These are phyloP conservation scores for Epinotia demarniana DNA, from an alignment of 2,888 invertebrate genomes.

Conservation along the genomic window DNA sequence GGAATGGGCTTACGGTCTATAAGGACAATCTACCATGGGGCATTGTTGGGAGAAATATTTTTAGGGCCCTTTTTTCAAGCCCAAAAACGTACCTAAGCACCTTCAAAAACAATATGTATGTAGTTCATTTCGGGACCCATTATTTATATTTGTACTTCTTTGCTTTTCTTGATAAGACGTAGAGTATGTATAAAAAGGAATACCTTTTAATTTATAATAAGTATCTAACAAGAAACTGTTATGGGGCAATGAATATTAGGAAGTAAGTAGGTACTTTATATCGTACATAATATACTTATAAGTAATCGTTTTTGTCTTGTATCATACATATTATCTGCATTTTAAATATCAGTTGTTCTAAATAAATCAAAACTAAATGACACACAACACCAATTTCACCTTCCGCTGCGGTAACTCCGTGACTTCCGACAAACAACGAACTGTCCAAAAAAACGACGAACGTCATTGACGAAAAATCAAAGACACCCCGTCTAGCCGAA, in stretches of 20 bases:
- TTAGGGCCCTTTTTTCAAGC: background rate
- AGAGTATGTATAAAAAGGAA: too few relatives aligned
- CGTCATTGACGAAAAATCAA: conserved; percentile 46
- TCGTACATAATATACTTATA: background rate
- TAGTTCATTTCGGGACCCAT: background rate
- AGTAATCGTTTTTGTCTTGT: too few relatives aligned
- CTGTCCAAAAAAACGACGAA: conserved; percentile 49
- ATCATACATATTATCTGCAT: background rate
- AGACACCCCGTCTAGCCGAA: conserved; percentile 51
- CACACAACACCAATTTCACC: conserved; percentile 48
- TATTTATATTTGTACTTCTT: background rate
- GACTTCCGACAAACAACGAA: conserved; percentile 55
- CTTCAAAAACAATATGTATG: background rate
- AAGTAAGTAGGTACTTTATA: background rate
- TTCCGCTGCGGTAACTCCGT: conserved; percentile 49
- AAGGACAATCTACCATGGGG: too few relatives aligned
- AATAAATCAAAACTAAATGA: conserved; percentile 17
- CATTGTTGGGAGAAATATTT: too few relatives aligned
- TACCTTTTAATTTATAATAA: too few relatives aligned
- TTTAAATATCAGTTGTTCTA: background rate
- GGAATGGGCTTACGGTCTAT: too few relatives aligned
- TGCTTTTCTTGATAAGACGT: background rate
- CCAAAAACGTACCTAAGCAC: background rate
- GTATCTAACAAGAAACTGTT: too few relatives aligned
- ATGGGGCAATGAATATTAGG: too few relatives aligned